Evolutionary conservation across 2,113 vertebrate genomes (phyloP), one percentile per base, ranked within the genome.

Genomic region (Scatophagus argus): DNA sequence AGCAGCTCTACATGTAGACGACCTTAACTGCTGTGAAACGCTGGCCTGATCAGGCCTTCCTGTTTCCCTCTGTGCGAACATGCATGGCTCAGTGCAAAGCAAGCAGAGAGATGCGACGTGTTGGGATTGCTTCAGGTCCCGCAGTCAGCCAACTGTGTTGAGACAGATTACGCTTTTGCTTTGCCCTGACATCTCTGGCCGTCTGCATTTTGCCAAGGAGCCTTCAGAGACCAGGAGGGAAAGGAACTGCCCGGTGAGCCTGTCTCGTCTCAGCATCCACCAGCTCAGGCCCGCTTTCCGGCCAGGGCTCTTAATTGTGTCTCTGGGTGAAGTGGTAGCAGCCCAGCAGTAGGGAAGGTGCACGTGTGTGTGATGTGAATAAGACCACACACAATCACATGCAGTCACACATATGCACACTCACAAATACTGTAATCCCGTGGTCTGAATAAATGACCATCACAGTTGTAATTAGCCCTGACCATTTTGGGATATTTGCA

Each of bases 151-250:
- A 83, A 86, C 84, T 88, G 89, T 89, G 88, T 85, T 75, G 87
- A 94, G 93, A 94, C 90, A 61, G 89, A 94, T 95, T 93, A 88
- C 82, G 39, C 76, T 88, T 86, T 84, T 93, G 83, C 89, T 82
- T 51, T 25, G 84, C 41, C 62, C 77, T 94, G 94, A 94, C 94
- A 92, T 84, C 65, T 82, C 12, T 43, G 87, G 91, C 84, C 70
- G 79, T 77, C 91, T 93, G 93, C 67, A 25, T 90, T 80, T 90
- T 92, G 89, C 92, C 91, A 93, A 77, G 59, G 52, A 89, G 88
- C 82, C 74, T 82, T 87, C n/a, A 51, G 87, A 83, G 80, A 90
- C 68, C 43, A 78, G 78, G 72, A 84, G 79, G 83, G 89, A 88
- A 89, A 90, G 84, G 86, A 89, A 74, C 73, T 75, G 73, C 74